Evolutionary conservation across 2,888 invertebrate genomes (phyloP).

Genomic region (Agrilus mali): DNA sequence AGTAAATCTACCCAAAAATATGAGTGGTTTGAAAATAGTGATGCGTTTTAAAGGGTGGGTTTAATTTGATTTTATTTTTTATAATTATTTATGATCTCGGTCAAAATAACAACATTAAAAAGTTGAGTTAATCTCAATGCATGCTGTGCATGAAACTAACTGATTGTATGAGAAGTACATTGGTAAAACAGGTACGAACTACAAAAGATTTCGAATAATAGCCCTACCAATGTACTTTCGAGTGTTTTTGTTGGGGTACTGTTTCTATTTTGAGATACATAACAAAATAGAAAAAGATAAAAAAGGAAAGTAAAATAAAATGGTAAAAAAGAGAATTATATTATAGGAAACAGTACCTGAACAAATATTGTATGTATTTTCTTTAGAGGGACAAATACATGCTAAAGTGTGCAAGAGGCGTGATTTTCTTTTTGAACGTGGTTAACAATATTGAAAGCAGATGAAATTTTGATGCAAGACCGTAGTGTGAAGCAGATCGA

Average conservation of each 20-base stretch:
- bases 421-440: slow-evolving; percentile 8
- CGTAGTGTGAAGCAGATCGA: slow-evolving; percentile 10
- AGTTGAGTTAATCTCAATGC: slow-evolving; percentile 22
- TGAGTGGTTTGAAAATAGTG: too few relatives aligned
- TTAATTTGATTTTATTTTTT: too few relatives aligned
- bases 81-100: too few relatives aligned
- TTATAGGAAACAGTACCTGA: too few relatives aligned
- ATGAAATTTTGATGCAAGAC: slow-evolving; percentile 9
- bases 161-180: slow-evolving; percentile 16
- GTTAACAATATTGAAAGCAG: slow-evolving; percentile 6
- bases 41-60: too few relatives aligned
- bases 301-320: too few relatives aligned
- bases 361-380: not conserved
- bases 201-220: not conserved
- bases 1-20: too few relatives aligned
- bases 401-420: slow-evolving; percentile 23
- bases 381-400: slow-evolving; percentile 20
- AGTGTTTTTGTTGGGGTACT: too few relatives aligned
- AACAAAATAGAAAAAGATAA: too few relatives aligned
- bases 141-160: slow-evolving; percentile 25
- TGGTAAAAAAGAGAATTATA: too few relatives aligned
- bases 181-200: slow-evolving; percentile 1
- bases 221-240: too few relatives aligned
- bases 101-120: slow-evolving; percentile 18
- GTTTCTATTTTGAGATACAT: too few relatives aligned